Evolutionary conservation across 2,888 invertebrate genomes (phyloP), one percentile per base, ranked within the genome.

Genomic region (Allacma fusca): DNA sequence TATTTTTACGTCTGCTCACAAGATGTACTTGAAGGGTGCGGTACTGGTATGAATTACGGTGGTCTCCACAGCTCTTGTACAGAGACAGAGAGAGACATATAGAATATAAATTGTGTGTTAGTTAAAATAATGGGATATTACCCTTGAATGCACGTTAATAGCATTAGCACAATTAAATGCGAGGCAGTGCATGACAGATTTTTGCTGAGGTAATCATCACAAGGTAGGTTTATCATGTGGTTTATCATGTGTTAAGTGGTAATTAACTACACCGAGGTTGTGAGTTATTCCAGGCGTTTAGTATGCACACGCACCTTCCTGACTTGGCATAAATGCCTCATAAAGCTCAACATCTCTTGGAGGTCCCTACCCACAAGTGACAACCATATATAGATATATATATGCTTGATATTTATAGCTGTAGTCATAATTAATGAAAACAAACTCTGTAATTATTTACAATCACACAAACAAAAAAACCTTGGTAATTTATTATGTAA

Each of bases 201-300:
- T 50, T 19, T 50, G 50, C 50, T 19, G 50, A 50, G 50, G n/a
- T n/a, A 50, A n/a, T 50, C 50, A 50, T 50, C 9, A 16, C 50
- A 16, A 50, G 50, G 50, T 50, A 50, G 50, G 50, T 50, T 50
- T 50, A 50, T n/a, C 19, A 19, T 50, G 50, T 50, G 50, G 50
- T 50, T 50, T 50, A 50, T n/a, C 19, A 19, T 50, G 50, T 50
- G 50, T 13, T 50, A 50, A 50, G 50, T 50, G 50, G 2, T 16
- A 50, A 50, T 50, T 50, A 62, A n/a, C n/a, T 24, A 62, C 12
- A 23, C 24, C 62, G 62, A 62, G 62, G 62, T 62, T 62, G 16
- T 24, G 13, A 57, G 21, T 62, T 62, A 24, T 26, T 62, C 62
- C 24, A 62, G 24, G 24, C 7, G 59, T 59, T 7, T 59, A 59